phyloP scores from a whole-genome alignment of 35 echinoderm and acorn worm genomes.

The Anneissia japonica region DNA sequence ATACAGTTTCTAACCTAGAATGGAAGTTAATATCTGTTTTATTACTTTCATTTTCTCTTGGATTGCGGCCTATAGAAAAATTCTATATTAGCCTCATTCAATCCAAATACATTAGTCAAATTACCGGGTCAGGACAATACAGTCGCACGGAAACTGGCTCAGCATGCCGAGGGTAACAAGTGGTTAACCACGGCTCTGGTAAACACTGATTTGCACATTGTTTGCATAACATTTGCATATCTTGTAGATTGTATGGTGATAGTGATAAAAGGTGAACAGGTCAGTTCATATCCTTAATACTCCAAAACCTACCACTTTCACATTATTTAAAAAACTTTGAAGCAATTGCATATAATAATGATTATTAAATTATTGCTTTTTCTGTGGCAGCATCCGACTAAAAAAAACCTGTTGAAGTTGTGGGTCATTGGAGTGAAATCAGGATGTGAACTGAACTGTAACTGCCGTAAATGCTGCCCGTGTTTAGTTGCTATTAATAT shows the following conservation, averaged over 20 bases:
- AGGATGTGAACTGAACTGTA: not conserved
- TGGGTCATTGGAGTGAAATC: too few species aligned
- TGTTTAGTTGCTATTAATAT: not conserved
- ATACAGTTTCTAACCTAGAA: not conserved
- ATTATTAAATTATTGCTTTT: too few species aligned
- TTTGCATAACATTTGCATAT: not conserved
- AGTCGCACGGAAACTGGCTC: not conserved
- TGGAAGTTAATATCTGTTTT: not conserved
- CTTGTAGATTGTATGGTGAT: not conserved
- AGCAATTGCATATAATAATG: too few species aligned
- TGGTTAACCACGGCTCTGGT: not conserved
- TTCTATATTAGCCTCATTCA: conserved; percentile 88
- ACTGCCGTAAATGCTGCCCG: not conserved
- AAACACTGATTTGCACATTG: not conserved
- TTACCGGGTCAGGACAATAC: conserved; percentile 79
- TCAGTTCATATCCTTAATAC: not conserved
- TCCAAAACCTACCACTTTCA: too few species aligned
- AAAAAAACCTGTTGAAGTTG: too few species aligned
- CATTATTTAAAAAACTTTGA: too few species aligned
- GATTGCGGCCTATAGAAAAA: conserved; percentile 57
- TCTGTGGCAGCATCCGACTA: too few species aligned
- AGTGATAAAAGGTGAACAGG: not conserved
- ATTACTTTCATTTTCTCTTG: not conserved
- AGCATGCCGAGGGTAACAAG: not conserved
- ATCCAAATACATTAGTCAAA: conserved; percentile 89